Evolutionary conservation across 1,140 invertebrate species (phyloP).

Genomic region (Drosophila setifemur): DNA sequence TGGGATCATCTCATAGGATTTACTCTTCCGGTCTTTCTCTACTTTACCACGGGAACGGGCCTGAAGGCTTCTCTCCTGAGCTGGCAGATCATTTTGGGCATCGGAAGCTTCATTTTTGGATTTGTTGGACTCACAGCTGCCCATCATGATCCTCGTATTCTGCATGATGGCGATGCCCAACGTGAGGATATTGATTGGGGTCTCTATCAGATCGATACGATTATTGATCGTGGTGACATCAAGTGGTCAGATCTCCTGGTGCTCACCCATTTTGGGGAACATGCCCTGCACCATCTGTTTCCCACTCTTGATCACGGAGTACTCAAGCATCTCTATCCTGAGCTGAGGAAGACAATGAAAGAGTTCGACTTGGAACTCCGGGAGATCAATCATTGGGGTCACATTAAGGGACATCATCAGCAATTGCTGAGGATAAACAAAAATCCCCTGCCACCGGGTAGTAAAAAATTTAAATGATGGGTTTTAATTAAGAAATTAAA

Average conservation of each 20-base stretch:
- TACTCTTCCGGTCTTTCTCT: conserved; percentile 83
- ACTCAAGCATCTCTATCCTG: conserved; percentile 86
- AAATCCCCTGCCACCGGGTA: conserved; percentile 78
- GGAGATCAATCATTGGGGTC: conserved; percentile 84
- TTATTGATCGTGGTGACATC: conserved; percentile 88
- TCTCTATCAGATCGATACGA: conserved; percentile 89
- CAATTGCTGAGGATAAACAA: conserved; percentile 84
- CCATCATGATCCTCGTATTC: conserved; percentile 92
- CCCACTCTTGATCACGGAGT: conserved; percentile 91
- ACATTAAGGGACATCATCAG: conserved; percentile 87
- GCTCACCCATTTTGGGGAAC: conserved; percentile 89
- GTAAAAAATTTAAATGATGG: conserved; percentile 32
- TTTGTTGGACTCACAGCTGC: conserved; percentile 89
- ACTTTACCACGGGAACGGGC: conserved; percentile 64
- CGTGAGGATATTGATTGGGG: conserved; percentile 88
- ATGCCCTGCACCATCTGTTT: conserved; percentile 91
- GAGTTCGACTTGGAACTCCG: conserved; percentile 86
- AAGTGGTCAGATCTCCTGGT: conserved; percentile 86
- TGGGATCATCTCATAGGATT: conserved; percentile 83
- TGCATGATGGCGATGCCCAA: conserved; percentile 90
- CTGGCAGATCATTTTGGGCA: conserved; percentile 85
- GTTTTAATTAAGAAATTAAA: not conserved
- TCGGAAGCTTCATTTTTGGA: conserved; percentile 86
- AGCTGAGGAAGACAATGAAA: conserved; percentile 86
- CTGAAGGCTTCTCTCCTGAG: conserved; percentile 70